These are phyloP conservation scores for Petrophora chlorosata DNA, from an alignment of 2,888 invertebrate genomes.

Conservation along the genomic window DNA sequence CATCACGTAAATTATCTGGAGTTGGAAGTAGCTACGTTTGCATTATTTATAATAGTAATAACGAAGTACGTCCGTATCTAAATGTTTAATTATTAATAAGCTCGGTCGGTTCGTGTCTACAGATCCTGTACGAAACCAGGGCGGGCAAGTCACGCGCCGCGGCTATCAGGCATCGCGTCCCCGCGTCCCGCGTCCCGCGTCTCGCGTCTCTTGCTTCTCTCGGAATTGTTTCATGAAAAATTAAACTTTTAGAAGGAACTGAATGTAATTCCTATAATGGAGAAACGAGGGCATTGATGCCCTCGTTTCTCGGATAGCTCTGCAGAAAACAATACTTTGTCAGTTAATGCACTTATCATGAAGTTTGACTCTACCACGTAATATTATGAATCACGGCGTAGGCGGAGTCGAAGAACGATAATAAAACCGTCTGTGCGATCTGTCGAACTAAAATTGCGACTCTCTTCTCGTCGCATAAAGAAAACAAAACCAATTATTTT, in stretches of 20 bases:
- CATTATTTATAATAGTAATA: conserved; percentile 34
- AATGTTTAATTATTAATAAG: conserved; percentile 69
- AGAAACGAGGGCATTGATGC: no score
- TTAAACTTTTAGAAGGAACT: not conserved
- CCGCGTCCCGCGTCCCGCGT: conserved; percentile 28
- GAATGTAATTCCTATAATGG: no score
- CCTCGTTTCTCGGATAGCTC: no score
- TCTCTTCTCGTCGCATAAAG: not conserved
- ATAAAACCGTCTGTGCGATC: not conserved
- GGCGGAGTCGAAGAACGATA: not conserved
- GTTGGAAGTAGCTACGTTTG: conserved; percentile 14
- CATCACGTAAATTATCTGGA: conserved; percentile 5
- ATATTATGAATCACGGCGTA: no score
- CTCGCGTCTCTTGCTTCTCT: conserved; percentile 31
- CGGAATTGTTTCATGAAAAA: conserved; percentile 12
- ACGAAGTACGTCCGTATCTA: conserved; percentile 41
- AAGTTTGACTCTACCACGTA: no score
- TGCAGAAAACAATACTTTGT: no score
- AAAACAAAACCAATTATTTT: conserved; percentile 40
- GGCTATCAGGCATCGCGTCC: conserved; percentile 62
- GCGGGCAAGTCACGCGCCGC: conserved; percentile 75
- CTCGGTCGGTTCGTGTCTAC: conserved; percentile 57
- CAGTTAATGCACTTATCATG: no score
- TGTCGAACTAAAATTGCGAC: no score
- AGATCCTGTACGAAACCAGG: conserved; percentile 77